Evolutionary conservation across 2,113 vertebrate genomes (phyloP).

Genomic region (Lophius piscatorius): DNA sequence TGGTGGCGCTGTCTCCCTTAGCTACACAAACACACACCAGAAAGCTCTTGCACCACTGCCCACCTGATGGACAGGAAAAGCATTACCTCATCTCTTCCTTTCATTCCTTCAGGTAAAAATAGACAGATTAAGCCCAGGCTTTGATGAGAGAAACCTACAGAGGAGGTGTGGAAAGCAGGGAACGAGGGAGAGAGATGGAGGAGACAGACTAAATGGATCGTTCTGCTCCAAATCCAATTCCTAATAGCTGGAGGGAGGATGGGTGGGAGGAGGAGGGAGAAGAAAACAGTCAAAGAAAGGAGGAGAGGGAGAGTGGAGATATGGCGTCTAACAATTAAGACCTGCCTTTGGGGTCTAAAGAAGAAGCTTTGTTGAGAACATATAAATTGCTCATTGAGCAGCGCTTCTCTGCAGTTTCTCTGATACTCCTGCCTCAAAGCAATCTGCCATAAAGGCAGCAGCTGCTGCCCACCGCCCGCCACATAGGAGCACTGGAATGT

Average conservation of each 20-base stretch:
- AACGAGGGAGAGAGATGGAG: slow-evolving; percentile 62
- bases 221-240: slow-evolving; percentile 83
- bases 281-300: slow-evolving; percentile 68
- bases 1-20: slow-evolving; percentile 63
- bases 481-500: slow-evolving; percentile 41
- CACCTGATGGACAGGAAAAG: slow-evolving; percentile 77
- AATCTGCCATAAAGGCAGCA: slow-evolving; percentile 50
- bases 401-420: slow-evolving; percentile 62
- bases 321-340: slow-evolving; percentile 79
- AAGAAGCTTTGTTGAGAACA: slow-evolving; percentile 77
- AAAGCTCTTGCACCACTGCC: slow-evolving; percentile 62
- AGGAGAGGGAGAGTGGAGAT: slow-evolving; percentile 67
- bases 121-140: slow-evolving; percentile 77
- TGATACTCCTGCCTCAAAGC: slow-evolving; percentile 63
- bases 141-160: slow-evolving; percentile 74
- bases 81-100: slow-evolving; percentile 78
- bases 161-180: slow-evolving; percentile 70
- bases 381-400: slow-evolving; percentile 78
- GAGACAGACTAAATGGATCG: slow-evolving; percentile 79
- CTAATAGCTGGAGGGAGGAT: slow-evolving; percentile 77
- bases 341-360: slow-evolving; percentile 68
- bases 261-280: slow-evolving; percentile 54
- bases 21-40: slow-evolving; percentile 4
- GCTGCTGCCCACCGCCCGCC: slow-evolving; percentile 30
- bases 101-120: slow-evolving; percentile 80